Evolutionary conservation across 2,888 invertebrate genomes (phyloP).

Genomic region (Pyralis farinalis): DNA sequence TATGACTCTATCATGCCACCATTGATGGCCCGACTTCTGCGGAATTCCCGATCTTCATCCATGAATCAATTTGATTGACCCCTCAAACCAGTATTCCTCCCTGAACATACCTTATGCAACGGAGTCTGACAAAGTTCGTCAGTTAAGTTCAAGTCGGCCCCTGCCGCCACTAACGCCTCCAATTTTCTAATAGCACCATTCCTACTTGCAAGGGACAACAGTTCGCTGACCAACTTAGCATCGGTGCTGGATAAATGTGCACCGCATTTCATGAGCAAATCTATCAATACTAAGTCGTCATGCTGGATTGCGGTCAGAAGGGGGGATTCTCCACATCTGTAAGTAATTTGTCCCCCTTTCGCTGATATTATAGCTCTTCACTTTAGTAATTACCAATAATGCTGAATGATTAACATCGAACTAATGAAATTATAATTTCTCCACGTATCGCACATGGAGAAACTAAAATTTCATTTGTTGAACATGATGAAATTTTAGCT

Average conservation of each 20-base stretch:
- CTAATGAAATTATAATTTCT: too few species aligned
- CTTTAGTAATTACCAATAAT: not conserved
- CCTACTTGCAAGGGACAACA: constrained; percentile 84
- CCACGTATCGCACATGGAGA: too few species aligned
- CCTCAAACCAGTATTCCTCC: not conserved
- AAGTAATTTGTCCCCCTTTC: not conserved
- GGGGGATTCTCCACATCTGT: constrained; percentile 84
- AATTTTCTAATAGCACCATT: constrained; percentile 80
- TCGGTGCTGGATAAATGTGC: constrained; percentile 85
- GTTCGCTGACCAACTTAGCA: constrained; percentile 82
- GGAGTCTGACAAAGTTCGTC: constrained; percentile 85
- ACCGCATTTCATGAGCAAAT: constrained; percentile 86
- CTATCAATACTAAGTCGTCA: constrained; percentile 83
- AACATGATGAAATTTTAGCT: too few species aligned
- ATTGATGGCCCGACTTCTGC: too few species aligned
- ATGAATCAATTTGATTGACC: too few species aligned
- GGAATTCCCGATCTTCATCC: too few species aligned
- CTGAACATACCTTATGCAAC: constrained; percentile 79
- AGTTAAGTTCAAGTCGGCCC: constrained; percentile 82
- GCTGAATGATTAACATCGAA: too few species aligned
- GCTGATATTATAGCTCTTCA: not conserved
- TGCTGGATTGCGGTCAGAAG: constrained; percentile 85
- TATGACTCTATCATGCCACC: too few species aligned
- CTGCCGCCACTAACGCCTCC: constrained; percentile 83
- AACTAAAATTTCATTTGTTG: too few species aligned